phyloP scores from a whole-genome alignment of 2,797 vertebrate genomes.

The Oreortyx pictus region DNA sequence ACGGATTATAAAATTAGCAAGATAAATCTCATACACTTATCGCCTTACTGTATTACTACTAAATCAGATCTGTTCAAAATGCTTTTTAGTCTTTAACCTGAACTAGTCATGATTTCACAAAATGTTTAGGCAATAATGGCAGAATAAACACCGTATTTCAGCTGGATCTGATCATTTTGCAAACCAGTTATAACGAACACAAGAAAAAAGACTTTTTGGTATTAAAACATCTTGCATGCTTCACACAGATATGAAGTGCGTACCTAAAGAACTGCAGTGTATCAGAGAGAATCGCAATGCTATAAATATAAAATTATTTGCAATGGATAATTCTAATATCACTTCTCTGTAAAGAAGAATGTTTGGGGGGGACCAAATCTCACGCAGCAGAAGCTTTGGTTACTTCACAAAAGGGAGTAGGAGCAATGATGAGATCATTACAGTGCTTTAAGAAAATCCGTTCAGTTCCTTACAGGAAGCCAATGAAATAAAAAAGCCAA shows the following conservation, averaged over 20 bases:
- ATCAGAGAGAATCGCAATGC: not conserved
- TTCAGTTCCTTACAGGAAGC: not conserved
- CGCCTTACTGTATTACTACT: not conserved
- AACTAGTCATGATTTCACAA: not conserved
- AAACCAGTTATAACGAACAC: not conserved
- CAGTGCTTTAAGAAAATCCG: not conserved
- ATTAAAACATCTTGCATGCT: not conserved
- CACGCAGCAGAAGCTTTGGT: not conserved
- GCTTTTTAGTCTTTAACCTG: not conserved
- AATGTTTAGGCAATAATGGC: not conserved
- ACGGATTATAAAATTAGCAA: not conserved
- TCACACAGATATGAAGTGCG: not conserved
- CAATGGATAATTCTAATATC: not conserved
- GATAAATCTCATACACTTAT: not conserved
- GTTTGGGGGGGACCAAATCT: not conserved
- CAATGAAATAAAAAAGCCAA: not conserved
- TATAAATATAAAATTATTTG: not conserved
- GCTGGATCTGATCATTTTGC: not conserved
- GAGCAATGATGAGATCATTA: not conserved
- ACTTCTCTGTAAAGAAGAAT: not conserved
- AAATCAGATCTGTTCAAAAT: not conserved
- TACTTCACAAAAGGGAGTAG: not conserved
- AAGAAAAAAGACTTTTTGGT: not conserved
- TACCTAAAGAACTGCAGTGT: not conserved
- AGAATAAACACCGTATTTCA: not conserved